These are phyloP conservation scores for Passerina amoena DNA, from an alignment of 2,113 vertebrate genomes.

Conservation along the genomic window DNA sequence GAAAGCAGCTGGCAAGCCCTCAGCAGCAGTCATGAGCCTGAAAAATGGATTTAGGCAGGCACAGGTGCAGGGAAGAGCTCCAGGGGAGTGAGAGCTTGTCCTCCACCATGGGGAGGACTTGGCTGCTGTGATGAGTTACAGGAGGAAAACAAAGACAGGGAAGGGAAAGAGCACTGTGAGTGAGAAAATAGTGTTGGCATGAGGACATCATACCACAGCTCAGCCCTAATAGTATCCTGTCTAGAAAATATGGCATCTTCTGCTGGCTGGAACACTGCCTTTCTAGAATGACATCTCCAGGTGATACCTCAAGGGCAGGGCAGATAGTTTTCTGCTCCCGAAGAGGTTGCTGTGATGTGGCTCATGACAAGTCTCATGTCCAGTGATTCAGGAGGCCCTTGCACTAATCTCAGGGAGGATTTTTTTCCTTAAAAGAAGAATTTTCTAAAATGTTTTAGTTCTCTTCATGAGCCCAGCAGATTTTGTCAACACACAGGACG, in stretches of 20 bases:
- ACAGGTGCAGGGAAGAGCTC: slow-evolving; percentile 37
- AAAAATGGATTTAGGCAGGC: background rate
- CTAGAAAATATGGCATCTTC: background rate
- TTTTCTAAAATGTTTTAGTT: background rate
- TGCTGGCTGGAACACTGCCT: background rate
- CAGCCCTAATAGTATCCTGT: background rate
- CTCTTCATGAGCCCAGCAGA: background rate
- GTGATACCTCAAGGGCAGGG: background rate
- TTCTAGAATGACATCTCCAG: background rate
- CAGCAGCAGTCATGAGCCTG: background rate
- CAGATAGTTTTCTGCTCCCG: background rate
- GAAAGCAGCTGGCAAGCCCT: slow-evolving; percentile 4
- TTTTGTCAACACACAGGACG: background rate
- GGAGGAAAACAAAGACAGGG: background rate
- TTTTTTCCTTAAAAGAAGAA: background rate
- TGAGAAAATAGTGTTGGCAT: background rate
- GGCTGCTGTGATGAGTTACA: background rate
- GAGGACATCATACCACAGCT: background rate
- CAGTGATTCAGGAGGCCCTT: background rate
- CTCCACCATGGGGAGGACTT: background rate
- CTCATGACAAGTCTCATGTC: background rate
- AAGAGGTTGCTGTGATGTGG: background rate
- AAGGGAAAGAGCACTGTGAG: background rate
- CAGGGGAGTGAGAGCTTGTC: background rate
- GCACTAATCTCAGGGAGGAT: background rate